Base-by-base conservation (phyloP, 2,888 invertebrate genomes). In the Catocala sponsa region DNA sequence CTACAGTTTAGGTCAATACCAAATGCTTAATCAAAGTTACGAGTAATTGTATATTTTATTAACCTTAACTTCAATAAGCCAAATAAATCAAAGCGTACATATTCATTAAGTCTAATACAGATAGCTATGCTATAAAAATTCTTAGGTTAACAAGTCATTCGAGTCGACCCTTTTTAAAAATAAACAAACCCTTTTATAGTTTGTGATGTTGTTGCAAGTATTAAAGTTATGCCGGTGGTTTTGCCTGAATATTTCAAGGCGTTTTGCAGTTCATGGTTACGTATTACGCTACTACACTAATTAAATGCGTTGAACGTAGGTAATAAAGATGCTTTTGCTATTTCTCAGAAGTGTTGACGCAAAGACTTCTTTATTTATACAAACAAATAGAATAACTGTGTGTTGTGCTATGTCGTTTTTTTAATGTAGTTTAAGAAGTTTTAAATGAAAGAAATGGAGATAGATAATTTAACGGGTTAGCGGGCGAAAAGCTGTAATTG, bases 31-130 rank as follows among this genome's bases (percentile, higher is more conserved):
- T 25, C 25, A 25, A 38, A 38, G 35, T 9, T 6, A 7, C 35
- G 35, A 38, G 35, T 38, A 6, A 38, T 38, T 9, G 35, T 38
- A 7, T 7, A 38, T 9, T 38, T 38, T 25, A 25, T 25, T 25
- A 25, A 25, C 25, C 35, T 63, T 13, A 63, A 62, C 67, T 67
- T 65, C 42, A 41, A 11, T 6, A 5, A 6, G 9, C 55, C 12
- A 63, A 50, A 61, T 32, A 42, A 56, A 73, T 44, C 50, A 10
- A 58, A 55, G 15, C 9, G 64, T 65, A 51, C 65, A 63, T 63
- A 76, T 73, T 68, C 59, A 76, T 70, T 49, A 55, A 70, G 70
- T 58, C 33, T 68, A 63, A 60, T 76, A 63, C 70, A 25, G 68
- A 75, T 74, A 74, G 33, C 57, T 41, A 2, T 7, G 48, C 44